These are phyloP conservation scores for Drosophila trapezifrons DNA, from an alignment of 1,140 invertebrate genomes.

Conservation along the genomic window DNA sequence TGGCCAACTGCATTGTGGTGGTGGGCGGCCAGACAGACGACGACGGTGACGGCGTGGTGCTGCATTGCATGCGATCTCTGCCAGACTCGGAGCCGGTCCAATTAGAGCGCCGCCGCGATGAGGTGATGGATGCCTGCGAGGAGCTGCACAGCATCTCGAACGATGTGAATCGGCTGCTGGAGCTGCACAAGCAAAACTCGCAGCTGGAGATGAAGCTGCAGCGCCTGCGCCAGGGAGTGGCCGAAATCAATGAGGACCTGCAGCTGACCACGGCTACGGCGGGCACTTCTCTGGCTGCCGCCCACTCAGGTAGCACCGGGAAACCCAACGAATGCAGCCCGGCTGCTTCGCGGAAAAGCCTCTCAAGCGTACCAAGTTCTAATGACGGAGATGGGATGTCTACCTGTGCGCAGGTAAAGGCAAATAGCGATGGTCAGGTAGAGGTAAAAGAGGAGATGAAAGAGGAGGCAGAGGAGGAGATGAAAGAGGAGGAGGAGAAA, in stretches of 20 bases:
- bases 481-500: background rate
- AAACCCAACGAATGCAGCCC: slow-evolving; percentile 61
- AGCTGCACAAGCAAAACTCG: slow-evolving; percentile 77
- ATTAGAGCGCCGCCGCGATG: slow-evolving; percentile 65
- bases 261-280: slow-evolving; percentile 12
- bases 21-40: slow-evolving; percentile 78
- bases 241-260: slow-evolving; percentile 83
- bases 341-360: slow-evolving; percentile 63
- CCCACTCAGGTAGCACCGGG: slow-evolving; percentile 38
- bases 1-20: slow-evolving; percentile 82
- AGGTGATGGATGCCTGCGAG: slow-evolving; percentile 69
- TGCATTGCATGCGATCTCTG: slow-evolving; percentile 70
- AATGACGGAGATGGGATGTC: slow-evolving; percentile 61
- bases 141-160: slow-evolving; percentile 80
- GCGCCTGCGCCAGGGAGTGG: slow-evolving; percentile 72
- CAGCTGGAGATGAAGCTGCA: slow-evolving; percentile 78
- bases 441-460: background rate
- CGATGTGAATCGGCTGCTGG: slow-evolving; percentile 79
- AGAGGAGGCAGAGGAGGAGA: slow-evolving; percentile 14
- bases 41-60: slow-evolving; percentile 63
- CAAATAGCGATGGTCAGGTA: slow-evolving; percentile 22
- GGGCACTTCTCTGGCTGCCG: slow-evolving; percentile 65
- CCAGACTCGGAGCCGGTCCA: slow-evolving; percentile 51
- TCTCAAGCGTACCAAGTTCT: slow-evolving; percentile 61
- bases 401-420: slow-evolving; percentile 48